Evolutionary conservation across 2,888 invertebrate species (phyloP), one percentile per base, ranked within the genome.

Genomic region (Parascotia fuliginaria): DNA sequence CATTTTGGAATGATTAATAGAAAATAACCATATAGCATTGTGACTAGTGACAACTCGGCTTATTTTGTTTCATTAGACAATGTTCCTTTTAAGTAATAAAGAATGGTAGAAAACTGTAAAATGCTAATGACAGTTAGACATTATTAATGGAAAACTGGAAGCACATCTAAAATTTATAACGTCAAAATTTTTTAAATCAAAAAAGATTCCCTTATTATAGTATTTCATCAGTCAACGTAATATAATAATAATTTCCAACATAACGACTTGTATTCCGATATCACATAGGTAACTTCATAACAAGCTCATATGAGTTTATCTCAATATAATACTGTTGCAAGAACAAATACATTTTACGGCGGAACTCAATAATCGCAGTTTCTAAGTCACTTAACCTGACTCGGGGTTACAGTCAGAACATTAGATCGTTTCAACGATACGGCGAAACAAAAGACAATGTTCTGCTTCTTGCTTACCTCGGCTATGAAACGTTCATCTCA

Each of bases 321-420:
- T 37, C 52, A 63, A 60, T 62, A 65, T 54, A 60, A 68, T 62
- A 64, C 53, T 56, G 39, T 38, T 45, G 41, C 56, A 51, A 52
- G 43, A 57, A 62, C 47, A 61, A 57, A 51, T 55, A 62, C 36
- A 44, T 56, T 40, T 37, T 56, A 59, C 57, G 60, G 59, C 46
- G 53, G 60, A 76, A 76, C 72, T 73, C 75, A 80, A 81, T 81
- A 81, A 81, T 82, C 77, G 65, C 73, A 77, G 77, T 82, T 85
- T 82, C 77, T 77, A 77, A 81, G 76, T 80, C 78, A 81, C 80
- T 86, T 79, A 77, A 72, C 74, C 51, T 65, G 73, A 54, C 49
- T 41, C 47, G 13, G 45, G 47, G 32, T 42, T 45, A 27, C 32
- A 53, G 45, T 49, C 37, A 41, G 22, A 42, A 47, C 53, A 45